Base-by-base conservation (phyloP, 2,888 invertebrate genomes). In the Brachyopa scutellaris region DNA sequence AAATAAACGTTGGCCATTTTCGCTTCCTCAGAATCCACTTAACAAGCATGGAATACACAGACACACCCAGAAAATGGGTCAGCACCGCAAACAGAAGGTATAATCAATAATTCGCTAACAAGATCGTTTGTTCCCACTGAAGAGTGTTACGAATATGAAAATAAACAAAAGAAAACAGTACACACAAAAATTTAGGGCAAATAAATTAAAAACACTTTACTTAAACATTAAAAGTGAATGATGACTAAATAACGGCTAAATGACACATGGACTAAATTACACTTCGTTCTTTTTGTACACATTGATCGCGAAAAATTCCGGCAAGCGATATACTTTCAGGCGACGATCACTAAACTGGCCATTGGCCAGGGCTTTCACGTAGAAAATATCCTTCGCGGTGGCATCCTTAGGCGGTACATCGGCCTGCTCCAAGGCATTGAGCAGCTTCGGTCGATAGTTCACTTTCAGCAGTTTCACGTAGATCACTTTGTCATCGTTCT, bases 331-430 rank as follows among this genome's bases (percentile, higher is more conserved):
- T 4, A 87, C 84, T 84, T 88, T 88, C 15, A 89, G 55, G 3
- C 88, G 88, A 21, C 87, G 86, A 55, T 88, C 86, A 66, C 88
- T 89, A 55, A 89, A 89, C n/a, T 88, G 87, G 0, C 89, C 89
- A 55, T 89, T 89, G 26, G 86, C 77, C 0, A 85, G 72, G 2
- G 88, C 87, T 55, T 89, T 89, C 2, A 89, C 89, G 76, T 86
- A 88, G 84, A 89, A 88, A n/a, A 89, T 88, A 47, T 89, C 87
- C 74, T 88, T 88, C 26, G 86, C 64, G 15, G 77, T 78, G 0
- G 85, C 59, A 11, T 87, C 86, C 62, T 85, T 86, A 0, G 80
- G 5, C 26, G 49, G 51, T 9, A 11, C 38, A 0, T 70, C 57
- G 4, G 74, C 23, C n/a, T 82, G 85, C 31, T 85, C 61, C 9